These are phyloP conservation scores for Galerucella calmariensis DNA, from an alignment of 2,888 invertebrate genomes.

Conservation along the genomic window DNA sequence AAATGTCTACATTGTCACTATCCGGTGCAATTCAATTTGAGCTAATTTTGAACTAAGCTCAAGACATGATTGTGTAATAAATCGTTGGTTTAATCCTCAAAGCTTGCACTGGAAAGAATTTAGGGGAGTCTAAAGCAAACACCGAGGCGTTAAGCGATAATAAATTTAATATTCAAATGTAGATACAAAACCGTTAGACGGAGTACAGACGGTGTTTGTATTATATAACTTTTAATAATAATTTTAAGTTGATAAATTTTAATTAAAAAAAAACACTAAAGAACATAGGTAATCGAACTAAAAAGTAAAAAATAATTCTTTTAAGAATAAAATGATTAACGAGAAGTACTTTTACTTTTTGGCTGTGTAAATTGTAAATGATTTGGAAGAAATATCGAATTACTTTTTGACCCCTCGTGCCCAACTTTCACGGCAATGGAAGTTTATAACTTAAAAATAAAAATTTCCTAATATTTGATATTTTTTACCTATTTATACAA, in stretches of 20 bases:
- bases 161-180: background rate
- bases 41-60: conserved; percentile 17
- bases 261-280: too few relatives aligned
- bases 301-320: too few relatives aligned
- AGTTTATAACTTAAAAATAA: too few relatives aligned
- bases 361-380: too few relatives aligned
- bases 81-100: conserved; percentile 10
- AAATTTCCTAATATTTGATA: too few relatives aligned
- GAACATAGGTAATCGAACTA: too few relatives aligned
- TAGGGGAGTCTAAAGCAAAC: conserved; percentile 6
- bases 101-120: conserved; percentile 7
- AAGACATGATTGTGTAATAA: conserved; percentile 16
- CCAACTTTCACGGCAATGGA: too few relatives aligned
- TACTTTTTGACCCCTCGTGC: too few relatives aligned
- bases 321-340: too few relatives aligned
- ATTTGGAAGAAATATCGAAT: too few relatives aligned
- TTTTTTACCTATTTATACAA: too few relatives aligned
- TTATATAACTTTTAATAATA: background rate
- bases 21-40: conserved; percentile 17
- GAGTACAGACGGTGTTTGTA: background rate
- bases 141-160: background rate
- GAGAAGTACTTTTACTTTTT: too few relatives aligned
- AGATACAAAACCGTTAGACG: background rate
- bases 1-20: background rate
- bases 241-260: background rate